These are phyloP conservation scores for Villa cingulata DNA, from an alignment of 2,888 invertebrate species.

Conservation along the genomic window DNA sequence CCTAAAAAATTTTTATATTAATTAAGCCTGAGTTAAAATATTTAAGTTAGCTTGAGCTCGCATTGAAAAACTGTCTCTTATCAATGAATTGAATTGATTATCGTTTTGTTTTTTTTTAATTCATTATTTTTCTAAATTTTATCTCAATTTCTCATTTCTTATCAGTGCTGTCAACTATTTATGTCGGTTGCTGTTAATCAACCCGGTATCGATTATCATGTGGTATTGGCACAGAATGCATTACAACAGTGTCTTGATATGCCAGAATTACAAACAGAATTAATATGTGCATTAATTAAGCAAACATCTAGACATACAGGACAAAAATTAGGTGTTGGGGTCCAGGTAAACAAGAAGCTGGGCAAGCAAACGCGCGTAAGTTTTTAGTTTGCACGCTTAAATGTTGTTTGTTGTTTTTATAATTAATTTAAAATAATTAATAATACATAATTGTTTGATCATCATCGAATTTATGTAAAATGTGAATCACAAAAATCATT, in stretches of 20 bases:
- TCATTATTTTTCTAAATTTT: too few species aligned
- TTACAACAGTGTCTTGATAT: constrained; percentile 83
- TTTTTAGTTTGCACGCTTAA: constrained; percentile 43
- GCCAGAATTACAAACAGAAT: constrained; percentile 83
- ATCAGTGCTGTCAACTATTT: constrained; percentile 85
- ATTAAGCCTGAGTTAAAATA: too few species aligned
- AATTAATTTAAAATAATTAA: too few species aligned
- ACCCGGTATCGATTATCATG: constrained; percentile 94
- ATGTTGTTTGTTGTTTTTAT: too few species aligned
- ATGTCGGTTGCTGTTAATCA: constrained; percentile 92
- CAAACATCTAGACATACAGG: constrained; percentile 83
- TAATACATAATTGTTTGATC: too few species aligned
- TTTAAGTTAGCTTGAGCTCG: too few species aligned
- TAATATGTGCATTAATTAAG: constrained; percentile 79
- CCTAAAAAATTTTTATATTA: too few species aligned
- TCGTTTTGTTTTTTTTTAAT: constrained; percentile 4
- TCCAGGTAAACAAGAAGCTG: constrained; percentile 67
- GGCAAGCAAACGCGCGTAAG: constrained; percentile 51
- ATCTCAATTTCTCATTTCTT: constrained; percentile 9
- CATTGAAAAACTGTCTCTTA: too few species aligned
- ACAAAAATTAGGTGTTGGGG: constrained; percentile 66
- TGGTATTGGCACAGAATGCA: constrained; percentile 91
- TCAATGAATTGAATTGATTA: too few species aligned
- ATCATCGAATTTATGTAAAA: too few species aligned
- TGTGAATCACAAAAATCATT: too few species aligned